A percentile compares a stretch with the other conserved stretches of the same genome.
Evolutionary conservation across 2,797 vertebrate genomes (phyloP).

Genomic region (Gobionotothen gibberifrons): DNA sequence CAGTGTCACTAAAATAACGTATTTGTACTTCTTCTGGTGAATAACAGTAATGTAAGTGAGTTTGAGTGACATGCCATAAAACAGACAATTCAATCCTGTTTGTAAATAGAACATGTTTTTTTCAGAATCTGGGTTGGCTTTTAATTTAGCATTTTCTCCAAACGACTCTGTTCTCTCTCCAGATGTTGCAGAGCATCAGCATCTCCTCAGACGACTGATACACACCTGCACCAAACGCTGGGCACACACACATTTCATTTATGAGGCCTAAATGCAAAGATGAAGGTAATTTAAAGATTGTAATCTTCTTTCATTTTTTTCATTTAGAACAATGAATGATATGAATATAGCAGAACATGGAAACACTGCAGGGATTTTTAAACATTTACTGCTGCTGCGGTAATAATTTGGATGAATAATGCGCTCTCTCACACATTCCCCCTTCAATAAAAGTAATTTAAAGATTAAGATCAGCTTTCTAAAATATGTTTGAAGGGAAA

Average conservation of each 20-base stretch:
- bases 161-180: not conserved
- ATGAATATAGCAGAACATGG: not conserved
- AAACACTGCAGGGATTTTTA: constrained; percentile 11
- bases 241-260: not conserved
- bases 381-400: not conserved
- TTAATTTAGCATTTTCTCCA: not conserved
- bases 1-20: constrained; percentile 38
- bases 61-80: constrained; percentile 46
- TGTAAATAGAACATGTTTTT: constrained; percentile 43
- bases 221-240: not conserved
- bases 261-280: not conserved
- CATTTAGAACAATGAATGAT: not conserved
- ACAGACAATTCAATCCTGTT: constrained; percentile 47
- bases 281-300: constrained; percentile 27
- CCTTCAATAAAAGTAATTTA: constrained; percentile 23
- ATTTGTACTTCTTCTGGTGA: constrained; percentile 29
- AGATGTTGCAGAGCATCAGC: not conserved
- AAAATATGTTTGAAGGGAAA: not conserved
- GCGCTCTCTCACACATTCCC: constrained; percentile 2
- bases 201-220: not conserved
- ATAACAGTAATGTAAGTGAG: constrained; percentile 51
- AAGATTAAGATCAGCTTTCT: constrained; percentile 35
- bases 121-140: constrained; percentile 4
- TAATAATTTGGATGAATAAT: constrained; percentile 22
- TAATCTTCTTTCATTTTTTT: constrained; percentile 8